Conservation (phyloP, 2,888 invertebrate genomes). For the Lithophane leautieri region DNA sequence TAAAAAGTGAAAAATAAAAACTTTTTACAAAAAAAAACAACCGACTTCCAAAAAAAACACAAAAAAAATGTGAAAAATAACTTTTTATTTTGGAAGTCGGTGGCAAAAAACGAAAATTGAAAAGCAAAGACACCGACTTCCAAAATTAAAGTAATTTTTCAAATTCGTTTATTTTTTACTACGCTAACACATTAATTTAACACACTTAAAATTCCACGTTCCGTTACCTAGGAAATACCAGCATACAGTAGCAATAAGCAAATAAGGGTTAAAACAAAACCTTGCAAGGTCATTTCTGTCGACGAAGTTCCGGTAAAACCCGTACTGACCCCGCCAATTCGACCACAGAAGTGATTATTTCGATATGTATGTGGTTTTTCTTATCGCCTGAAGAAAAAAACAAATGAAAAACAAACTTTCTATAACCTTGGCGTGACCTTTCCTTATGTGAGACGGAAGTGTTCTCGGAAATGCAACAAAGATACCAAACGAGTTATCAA, state of each 20-base stretch:
- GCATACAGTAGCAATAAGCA: constrained; percentile 13
- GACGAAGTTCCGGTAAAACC: constrained; percentile 56
- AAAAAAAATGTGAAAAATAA: too few relatives aligned
- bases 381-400: constrained; percentile 57
- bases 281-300: constrained; percentile 50
- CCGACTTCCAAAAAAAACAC: too few relatives aligned
- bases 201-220: not conserved
- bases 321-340: constrained; percentile 12
- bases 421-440: constrained; percentile 64
- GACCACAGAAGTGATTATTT: constrained; percentile 59
- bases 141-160: too few relatives aligned
- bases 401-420: constrained; percentile 67
- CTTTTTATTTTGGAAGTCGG: too few relatives aligned
- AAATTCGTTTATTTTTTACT: too few relatives aligned
- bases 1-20: too few relatives aligned
- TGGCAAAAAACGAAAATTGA: too few relatives aligned
- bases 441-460: constrained; percentile 56
- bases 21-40: too few relatives aligned
- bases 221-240: constrained; percentile 35
- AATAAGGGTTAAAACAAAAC: constrained; percentile 57
- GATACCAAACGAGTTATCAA: constrained; percentile 45
- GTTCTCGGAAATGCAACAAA: constrained; percentile 60
- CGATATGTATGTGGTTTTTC: constrained; percentile 60
- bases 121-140: too few relatives aligned
- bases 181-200: not conserved